Conservation (phyloP, 2,113 vertebrate species). For the Mugil cephalus region DNA sequence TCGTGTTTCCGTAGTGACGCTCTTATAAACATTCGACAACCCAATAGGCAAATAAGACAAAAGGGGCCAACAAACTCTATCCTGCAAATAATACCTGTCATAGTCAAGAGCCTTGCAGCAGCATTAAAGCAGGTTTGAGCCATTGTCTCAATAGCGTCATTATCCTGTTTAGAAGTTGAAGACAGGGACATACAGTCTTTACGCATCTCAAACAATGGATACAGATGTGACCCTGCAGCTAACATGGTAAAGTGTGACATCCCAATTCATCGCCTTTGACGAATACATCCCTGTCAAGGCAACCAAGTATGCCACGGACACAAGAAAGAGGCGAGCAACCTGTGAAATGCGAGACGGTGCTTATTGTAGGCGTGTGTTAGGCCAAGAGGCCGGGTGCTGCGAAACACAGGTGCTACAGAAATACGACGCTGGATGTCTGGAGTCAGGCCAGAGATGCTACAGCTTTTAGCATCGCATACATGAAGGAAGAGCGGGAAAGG, state of each 20-base stretch:
- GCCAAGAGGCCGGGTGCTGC: conserved; percentile 5
- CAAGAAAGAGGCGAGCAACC: conserved; percentile 11
- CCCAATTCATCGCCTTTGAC: conserved; percentile 48
- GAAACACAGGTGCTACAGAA: conserved; percentile 47
- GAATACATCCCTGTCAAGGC: conserved; percentile 47
- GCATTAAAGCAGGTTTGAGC: neutral
- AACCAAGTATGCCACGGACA: conserved; percentile 7
- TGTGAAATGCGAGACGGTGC: conserved; percentile 66
- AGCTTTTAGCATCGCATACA: conserved; percentile 4
- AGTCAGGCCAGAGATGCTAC: conserved; percentile 18
- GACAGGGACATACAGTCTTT: conserved; percentile 12
- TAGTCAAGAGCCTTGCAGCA: conserved; percentile 5
- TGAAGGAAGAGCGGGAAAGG: conserved; percentile 16
- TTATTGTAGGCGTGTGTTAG: conserved; percentile 28
- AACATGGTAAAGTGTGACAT: conserved; percentile 16
- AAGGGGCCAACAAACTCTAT: conserved; percentile 14
- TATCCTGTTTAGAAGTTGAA: conserved; percentile 12
- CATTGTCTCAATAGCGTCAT: conserved; percentile 41
- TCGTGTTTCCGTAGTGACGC: conserved; percentile 46
- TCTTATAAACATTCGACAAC: conserved; percentile 26
- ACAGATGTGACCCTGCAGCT: conserved; percentile 63
- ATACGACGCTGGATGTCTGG: conserved; percentile 31
- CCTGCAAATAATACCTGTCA: conserved; percentile 35
- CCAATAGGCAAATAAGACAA: conserved; percentile 39
- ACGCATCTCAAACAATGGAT: conserved; percentile 50